Evolutionary conservation across 1,140 invertebrate species (phyloP), one percentile per base, ranked within the genome.

Genomic region (Zaprionus vittiger): DNA sequence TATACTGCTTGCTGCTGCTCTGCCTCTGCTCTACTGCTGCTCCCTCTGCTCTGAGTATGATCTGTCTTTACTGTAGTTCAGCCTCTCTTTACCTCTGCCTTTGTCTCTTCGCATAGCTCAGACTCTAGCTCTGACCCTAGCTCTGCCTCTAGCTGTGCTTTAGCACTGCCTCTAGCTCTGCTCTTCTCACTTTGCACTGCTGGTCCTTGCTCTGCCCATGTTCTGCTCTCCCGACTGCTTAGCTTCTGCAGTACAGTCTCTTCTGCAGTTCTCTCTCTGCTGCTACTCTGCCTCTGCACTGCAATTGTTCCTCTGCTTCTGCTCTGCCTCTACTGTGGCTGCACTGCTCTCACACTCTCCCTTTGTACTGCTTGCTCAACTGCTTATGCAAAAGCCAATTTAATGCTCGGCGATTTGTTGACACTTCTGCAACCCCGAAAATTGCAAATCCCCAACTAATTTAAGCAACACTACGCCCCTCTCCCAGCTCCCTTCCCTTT

Each of bases 361-460:
- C 5, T 7, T 28, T 20, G 4, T 54, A 78, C 57, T 34, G 44
- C 65, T 68, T 65, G 66, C 38, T 41, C 26, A 49, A 75, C 69
- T 82, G 85, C 89, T 90, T 81, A 90, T 85, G 81, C 85, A 83
- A 85, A 90, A 77, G 68, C 70, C 86, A 85, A 89, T 82, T 90
- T 90, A 90, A 91, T 91, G 81, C 38, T 68, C 68, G 66, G 73
- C 79, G 76, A 85, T 90, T 90, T 90, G 85, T 90, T 90, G 85
- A 91, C 85, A 90, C 82, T 79, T 89, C 73, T 79, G 72, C 73
- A 80, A 47, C 9, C 31, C 44, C 68, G 49, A 38, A 60, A 59
- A 31, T 28, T 28, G 47, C 44, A 69, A 74, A 69, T 62, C 56
- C 41, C 73, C 59, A 59, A 26, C 26, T 66, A 62, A 71, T 71